These are phyloP conservation scores for Urocynchramus pylzowi DNA, from an alignment of 2,113 vertebrate species.

Conservation along the genomic window DNA sequence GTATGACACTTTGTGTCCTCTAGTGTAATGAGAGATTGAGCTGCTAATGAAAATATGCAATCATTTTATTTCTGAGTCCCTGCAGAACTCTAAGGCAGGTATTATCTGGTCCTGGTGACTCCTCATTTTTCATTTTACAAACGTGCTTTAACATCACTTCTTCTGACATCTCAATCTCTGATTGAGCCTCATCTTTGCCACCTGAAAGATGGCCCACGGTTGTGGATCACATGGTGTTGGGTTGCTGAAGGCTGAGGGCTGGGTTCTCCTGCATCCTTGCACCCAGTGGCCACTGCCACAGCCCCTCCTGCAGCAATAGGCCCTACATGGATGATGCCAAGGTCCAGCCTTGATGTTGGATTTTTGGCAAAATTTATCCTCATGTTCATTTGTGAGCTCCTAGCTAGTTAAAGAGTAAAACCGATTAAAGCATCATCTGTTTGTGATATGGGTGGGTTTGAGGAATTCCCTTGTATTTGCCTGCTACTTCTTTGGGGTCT, in stretches of 20 bases:
- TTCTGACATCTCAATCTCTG: slow-evolving; percentile 57
- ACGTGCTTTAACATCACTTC: slow-evolving; percentile 14
- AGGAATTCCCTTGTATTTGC: neutral
- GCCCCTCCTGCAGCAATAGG: neutral
- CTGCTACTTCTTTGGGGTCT: neutral
- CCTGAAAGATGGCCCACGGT: neutral
- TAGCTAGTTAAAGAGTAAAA: neutral
- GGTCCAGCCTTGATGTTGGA: neutral
- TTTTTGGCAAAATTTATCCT: neutral
- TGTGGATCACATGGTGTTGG: neutral
- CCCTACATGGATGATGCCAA: neutral
- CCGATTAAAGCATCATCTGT: rapidly evolving
- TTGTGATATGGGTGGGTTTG: neutral
- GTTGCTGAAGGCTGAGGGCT: neutral
- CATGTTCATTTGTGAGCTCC: neutral
- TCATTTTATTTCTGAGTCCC: slow-evolving; percentile 62
- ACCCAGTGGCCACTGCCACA: neutral
- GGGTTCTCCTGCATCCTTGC: neutral
- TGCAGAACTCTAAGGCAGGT: slow-evolving; percentile 52
- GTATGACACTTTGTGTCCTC: slow-evolving; percentile 64
- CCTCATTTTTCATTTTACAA: slow-evolving; percentile 59
- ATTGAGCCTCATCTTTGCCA: slow-evolving; percentile 14
- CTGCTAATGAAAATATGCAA: slow-evolving; percentile 69
- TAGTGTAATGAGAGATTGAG: slow-evolving; percentile 63
- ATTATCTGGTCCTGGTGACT: slow-evolving; percentile 53